Evolutionary conservation across 2,888 invertebrate species (phyloP), one percentile per base, ranked within the genome.

Genomic region (Cataglyphis altisquamis): DNA sequence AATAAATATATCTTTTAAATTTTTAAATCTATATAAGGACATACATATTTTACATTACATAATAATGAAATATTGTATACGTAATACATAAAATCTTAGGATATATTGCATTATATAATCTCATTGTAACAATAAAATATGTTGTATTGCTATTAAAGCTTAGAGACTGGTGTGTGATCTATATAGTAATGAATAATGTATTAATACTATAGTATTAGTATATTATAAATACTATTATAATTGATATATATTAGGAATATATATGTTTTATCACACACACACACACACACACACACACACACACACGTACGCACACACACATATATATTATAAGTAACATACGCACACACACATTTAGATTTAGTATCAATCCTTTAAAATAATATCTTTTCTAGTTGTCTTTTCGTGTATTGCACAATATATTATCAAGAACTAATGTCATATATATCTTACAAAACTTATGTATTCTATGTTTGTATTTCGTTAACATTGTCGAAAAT

Each of bases 71-170:
- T 15, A 48, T 48, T 6, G 29, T 8, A 36, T 29, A 52, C 25
- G 15, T 52, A 48, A 48, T 36, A 52, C 21, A 39, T 45, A 41
- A 32, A 74, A 64, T 1, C 32, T 21, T 32, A 64, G 67, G 18
- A 48, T 36, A 32, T 12, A 48, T 74, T 12, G 8, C 9, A 66
- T 55, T 68, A 25, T 68, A 25, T 52, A 63, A 55, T 73, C 15
- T 60, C 41, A 80, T 41, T 48, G 21, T 68, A 68, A 81, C 63
- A 81, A 75, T 62, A 74, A 85, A 85, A 21, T 39, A 67, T 64
- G 25, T 64, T 73, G 25, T 32, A 57, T 48, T 29, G 64, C 62
- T 81, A 82, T 85, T 85, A 85, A 85, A 81, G 70, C 74, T 85
- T 39, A 45, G 57, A 64, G 52, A 75, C 52, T 64, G 45, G 29